A percentile compares a stretch with the other conserved stretches of the same genome.
Conservation (phyloP, 2,113 vertebrate genomes). For the Carassius carassius region DNA sequence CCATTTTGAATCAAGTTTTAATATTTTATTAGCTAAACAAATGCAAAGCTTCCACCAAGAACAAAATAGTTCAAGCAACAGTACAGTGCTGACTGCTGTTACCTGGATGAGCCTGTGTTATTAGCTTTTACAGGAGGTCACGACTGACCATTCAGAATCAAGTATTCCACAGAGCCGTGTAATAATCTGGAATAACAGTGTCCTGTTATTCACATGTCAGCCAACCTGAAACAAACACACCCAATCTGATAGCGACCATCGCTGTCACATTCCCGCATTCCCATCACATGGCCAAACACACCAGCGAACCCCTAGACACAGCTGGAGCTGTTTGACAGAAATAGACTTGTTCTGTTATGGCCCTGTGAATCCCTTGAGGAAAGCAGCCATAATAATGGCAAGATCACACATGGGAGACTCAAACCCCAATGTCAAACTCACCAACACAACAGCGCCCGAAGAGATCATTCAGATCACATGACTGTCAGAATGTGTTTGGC, state of each 20-base stretch:
- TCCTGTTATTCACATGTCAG: not conserved
- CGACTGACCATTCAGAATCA: too few species aligned
- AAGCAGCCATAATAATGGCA: slow-evolving; percentile 21
- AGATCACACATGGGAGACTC: not conserved
- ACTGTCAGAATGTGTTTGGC: not conserved
- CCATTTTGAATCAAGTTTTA: too few species aligned
- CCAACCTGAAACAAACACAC: not conserved
- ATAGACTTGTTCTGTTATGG: slow-evolving; percentile 28
- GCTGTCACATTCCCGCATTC: too few species aligned
- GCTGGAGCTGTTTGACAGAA: slow-evolving; percentile 25
- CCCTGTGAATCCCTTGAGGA: slow-evolving; percentile 24
- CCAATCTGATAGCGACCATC: not conserved
- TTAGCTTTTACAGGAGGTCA: too few species aligned
- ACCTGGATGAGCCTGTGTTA: too few species aligned
- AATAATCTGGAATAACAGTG: not conserved
- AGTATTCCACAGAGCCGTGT: too few species aligned
- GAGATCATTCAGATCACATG: not conserved
- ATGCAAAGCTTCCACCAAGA: too few species aligned
- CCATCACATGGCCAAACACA: not conserved
- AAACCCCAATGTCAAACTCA: slow-evolving; percentile 35
- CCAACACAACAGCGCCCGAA: not conserved
- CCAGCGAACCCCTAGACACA: slow-evolving; percentile 7
- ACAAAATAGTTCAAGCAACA: too few species aligned
- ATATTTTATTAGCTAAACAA: too few species aligned
- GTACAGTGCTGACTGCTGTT: too few species aligned